Conservation (phyloP, 2,888 invertebrate species). For the Drepanosiphum platanoidis region DNA sequence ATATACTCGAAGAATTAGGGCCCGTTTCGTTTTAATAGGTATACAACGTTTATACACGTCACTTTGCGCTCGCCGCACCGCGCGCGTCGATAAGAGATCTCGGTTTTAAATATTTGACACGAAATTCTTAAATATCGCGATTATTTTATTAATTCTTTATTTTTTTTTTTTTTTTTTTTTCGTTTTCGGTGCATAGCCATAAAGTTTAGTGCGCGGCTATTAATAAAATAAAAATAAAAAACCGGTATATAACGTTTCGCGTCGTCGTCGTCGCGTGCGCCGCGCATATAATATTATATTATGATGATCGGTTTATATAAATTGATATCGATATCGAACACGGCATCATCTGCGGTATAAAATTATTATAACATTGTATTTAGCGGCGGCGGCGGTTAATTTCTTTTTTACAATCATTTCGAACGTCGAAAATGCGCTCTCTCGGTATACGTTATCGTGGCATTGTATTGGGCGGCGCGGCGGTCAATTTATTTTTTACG, state of each 20-base stretch:
- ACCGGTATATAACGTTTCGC: slow-evolving; percentile 38
- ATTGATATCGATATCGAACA: not conserved
- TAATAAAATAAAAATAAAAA: slow-evolving; percentile 12
- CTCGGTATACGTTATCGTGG: not conserved
- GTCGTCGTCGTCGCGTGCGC: not conserved
- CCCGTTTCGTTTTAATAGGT: not conserved
- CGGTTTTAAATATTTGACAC: not conserved
- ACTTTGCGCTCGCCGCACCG: not conserved
- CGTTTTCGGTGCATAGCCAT: not conserved
- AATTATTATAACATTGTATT: not conserved
- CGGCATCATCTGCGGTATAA: not conserved
- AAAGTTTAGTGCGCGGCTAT: not conserved
- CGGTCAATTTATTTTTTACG: no score
- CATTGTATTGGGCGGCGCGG: no score
- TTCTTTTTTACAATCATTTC: slow-evolving; percentile 1
- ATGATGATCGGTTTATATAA: not conserved
- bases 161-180: not conserved
- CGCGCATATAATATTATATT: no score
- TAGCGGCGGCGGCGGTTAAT: no score
- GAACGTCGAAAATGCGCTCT: not conserved
- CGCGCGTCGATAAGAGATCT: not conserved
- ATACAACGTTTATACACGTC: not conserved
- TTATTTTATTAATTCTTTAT: not conserved
- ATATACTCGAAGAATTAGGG: not conserved
- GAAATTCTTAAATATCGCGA: not conserved